Evolutionary conservation across 2,888 invertebrate genomes (phyloP).

Genomic region (Abrostola tripartita): DNA sequence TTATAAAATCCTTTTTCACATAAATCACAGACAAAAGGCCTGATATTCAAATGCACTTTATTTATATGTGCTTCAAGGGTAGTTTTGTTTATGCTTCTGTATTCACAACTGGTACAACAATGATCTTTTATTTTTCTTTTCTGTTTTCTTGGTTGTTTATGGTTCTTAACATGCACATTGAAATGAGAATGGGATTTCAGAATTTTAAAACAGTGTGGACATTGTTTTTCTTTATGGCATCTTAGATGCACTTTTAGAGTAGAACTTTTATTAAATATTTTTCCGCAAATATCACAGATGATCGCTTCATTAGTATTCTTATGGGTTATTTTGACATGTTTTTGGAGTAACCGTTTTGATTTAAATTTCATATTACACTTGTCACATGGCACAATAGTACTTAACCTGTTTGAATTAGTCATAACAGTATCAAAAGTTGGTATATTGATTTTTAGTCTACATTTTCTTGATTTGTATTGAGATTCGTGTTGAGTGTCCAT

Average conservation of each 20-base stretch:
- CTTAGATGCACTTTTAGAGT: conserved; percentile 60
- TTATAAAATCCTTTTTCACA: conserved; percentile 74
- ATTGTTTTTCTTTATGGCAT: conserved; percentile 61
- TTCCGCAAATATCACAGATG: conserved; percentile 65
- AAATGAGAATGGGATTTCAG: conserved; percentile 67
- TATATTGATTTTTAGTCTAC: conserved; percentile 32
- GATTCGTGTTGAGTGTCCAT: conserved; percentile 31
- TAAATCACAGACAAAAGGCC: conserved; percentile 66
- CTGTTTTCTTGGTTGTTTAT: conserved; percentile 48
- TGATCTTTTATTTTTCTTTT: conserved; percentile 51
- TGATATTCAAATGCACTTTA: conserved; percentile 66
- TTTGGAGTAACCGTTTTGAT: conserved; percentile 39
- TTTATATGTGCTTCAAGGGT: conserved; percentile 73
- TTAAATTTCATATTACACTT: conserved; percentile 51
- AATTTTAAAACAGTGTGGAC: conserved; percentile 65
- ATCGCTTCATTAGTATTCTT: conserved; percentile 49
- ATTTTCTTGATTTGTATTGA: conserved; percentile 29
- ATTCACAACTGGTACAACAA: conserved; percentile 65
- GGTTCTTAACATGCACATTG: conserved; percentile 62
- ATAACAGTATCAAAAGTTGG: conserved; percentile 30
- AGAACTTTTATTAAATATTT: conserved; percentile 54
- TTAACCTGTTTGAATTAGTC: conserved; percentile 8
- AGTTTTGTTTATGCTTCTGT: conserved; percentile 63
- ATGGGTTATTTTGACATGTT: conserved; percentile 49
- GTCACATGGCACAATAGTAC: conserved; percentile 9